Conservation (phyloP, 2,797 vertebrate genomes). For the Epinephelus malabaricus region DNA sequence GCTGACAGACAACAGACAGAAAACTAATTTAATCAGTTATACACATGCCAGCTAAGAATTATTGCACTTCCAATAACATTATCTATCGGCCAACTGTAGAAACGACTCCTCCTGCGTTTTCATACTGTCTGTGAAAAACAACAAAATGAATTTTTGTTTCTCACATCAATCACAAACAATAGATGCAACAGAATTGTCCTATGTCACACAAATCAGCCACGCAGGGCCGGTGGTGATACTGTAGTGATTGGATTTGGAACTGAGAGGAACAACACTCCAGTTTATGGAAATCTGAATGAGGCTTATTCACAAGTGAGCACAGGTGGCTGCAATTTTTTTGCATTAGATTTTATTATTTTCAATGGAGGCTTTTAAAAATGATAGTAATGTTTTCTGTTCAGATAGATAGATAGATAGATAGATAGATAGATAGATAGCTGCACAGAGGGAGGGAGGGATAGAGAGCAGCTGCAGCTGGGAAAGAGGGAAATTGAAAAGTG, state of each 20-base stretch:
- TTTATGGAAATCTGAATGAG: conserved; percentile 31
- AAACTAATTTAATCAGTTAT: conserved; percentile 42
- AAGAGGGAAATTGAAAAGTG: conserved; percentile 60
- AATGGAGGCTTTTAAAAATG: conserved; percentile 12
- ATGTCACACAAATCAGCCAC: conserved; percentile 33
- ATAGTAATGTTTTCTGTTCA: not conserved
- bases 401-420: not conserved
- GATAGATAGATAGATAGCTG: not conserved
- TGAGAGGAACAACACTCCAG: conserved; percentile 21
- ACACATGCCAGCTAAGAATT: conserved; percentile 29
- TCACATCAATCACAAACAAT: conserved; percentile 40
- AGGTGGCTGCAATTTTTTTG: conserved; percentile 36
- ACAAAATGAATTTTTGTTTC: conserved; percentile 44
- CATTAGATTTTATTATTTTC: conserved; percentile 27
- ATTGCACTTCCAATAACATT: conserved; percentile 50
- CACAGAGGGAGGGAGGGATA: not conserved
- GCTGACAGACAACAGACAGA: conserved; percentile 44
- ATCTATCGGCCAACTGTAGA: conserved; percentile 7
- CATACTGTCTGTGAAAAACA: conserved; percentile 32
- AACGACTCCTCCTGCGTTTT: conserved; percentile 29
- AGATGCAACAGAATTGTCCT: conserved; percentile 30
- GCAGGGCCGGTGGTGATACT: conserved; percentile 21
- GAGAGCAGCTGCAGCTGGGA: conserved; percentile 49
- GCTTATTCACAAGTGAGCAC: conserved; percentile 23
- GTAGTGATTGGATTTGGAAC: conserved; percentile 49